Evolutionary conservation across 2,113 vertebrate species (phyloP).

Genomic region (Nansenia antarctica): DNA sequence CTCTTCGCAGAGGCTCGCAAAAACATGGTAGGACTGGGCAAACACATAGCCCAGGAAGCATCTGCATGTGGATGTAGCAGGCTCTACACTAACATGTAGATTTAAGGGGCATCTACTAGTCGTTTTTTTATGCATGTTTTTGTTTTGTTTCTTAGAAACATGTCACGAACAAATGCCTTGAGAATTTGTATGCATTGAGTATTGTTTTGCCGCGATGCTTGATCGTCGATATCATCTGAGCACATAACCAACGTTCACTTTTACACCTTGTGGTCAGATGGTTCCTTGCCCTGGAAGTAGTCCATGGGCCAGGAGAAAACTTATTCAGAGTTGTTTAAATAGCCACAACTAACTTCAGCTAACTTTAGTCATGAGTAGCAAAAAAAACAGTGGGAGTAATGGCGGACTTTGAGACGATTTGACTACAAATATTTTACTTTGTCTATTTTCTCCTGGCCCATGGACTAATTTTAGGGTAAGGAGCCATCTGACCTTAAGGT

Average conservation of each 20-base stretch:
- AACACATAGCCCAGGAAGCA: neutral
- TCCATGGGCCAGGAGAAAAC: too few relatives aligned
- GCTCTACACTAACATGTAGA: slow-evolving; percentile 10
- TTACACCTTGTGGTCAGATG: slow-evolving; percentile 3
- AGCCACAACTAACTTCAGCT: too few relatives aligned
- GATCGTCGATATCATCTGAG: slow-evolving; percentile 40
- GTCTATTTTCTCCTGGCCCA: too few relatives aligned
- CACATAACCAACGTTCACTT: slow-evolving; percentile 8
- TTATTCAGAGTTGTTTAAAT: too few relatives aligned
- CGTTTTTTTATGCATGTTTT: neutral
- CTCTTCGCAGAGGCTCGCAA: slow-evolving; percentile 81
- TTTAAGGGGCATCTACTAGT: neutral
- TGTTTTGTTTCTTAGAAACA: neutral
- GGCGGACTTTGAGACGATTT: too few relatives aligned
- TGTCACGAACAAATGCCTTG: neutral
- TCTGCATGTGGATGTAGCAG: neutral
- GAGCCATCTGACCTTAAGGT: too few relatives aligned
- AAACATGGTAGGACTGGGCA: slow-evolving; percentile 71
- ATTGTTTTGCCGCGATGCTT: slow-evolving; percentile 8
- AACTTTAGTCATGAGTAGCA: too few relatives aligned
- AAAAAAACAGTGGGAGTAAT: too few relatives aligned
- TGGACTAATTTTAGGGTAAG: too few relatives aligned
- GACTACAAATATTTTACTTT: too few relatives aligned
- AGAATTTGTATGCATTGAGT: neutral
- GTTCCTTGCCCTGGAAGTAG: too few relatives aligned